Base-by-base conservation (phyloP, 1,140 invertebrate genomes). In the Danaus plexippus region DNA sequence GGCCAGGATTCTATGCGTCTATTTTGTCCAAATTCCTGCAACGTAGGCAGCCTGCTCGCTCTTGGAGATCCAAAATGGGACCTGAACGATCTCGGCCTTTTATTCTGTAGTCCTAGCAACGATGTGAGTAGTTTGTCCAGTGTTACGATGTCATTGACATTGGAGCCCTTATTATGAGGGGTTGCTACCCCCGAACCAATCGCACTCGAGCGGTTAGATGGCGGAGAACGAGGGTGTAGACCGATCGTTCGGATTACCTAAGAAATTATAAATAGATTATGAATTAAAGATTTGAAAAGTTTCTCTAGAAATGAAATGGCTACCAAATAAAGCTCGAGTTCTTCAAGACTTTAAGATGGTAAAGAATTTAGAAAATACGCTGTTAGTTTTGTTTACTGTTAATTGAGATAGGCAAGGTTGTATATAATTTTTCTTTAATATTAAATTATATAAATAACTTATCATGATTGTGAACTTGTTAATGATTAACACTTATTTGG, bases 71-170 rank as follows among this genome's bases (percentile, higher is more conserved):
- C 77, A 40, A 77, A 53, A 45, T 80, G 75, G 1, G 85, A 85
- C 32, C 65, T 61, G 47, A 83, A 85, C 0, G 87, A 83, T 48
- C 71, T 71, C 0, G 67, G 55, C 11, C 69, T 61, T 50, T 65
- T 72, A 32, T 68, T 77, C 8, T 83, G 76, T 9, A 84, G 69
- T 11, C 71, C 79, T 0, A 88, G 65, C 6, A 88, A 58, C 2
- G 85, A 81, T 3, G 77, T 84, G 10, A 88, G 67, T 1, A 88
- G 63, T 59, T 84, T 88, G 54, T 88, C 88, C 7, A 88, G 57
- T 11, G 80, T 73, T 9, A 74, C 83, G 32, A 88, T 84, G 41
- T 88, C 87, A 15, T 78, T 66, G 11, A 66, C 52, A 57, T 78
- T 77, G 12, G 68, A 63, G 52, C 63, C 57, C 51, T 66, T 74